Conservation (phyloP, 1,140 invertebrate genomes). For the Pogonomyrmex californicus region DNA sequence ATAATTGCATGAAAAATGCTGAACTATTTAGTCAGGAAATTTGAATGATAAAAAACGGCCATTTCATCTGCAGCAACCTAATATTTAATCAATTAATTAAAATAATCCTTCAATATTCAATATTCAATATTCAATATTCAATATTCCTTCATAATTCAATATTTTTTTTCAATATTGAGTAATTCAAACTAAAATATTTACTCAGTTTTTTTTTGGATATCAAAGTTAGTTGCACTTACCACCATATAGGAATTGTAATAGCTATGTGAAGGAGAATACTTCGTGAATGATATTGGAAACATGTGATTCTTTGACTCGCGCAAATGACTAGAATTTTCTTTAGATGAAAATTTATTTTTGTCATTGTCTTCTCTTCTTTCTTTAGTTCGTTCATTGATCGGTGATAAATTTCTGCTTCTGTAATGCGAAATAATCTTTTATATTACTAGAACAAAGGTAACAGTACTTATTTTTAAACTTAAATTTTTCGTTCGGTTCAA, state of each 20-base stretch:
- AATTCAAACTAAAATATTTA: neutral
- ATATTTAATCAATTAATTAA: too few relatives aligned
- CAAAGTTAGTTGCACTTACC: neutral
- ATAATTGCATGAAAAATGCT: too few relatives aligned
- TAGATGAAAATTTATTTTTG: neutral
- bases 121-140: too few relatives aligned
- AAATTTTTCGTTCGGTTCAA: too few relatives aligned
- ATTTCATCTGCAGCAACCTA: too few relatives aligned
- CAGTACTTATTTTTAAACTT: too few relatives aligned
- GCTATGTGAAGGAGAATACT: neutral
- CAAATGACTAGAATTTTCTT: neutral
- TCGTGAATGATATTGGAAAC: neutral
- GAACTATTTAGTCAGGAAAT: too few relatives aligned
- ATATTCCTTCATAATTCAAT: too few relatives aligned
- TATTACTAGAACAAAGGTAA: too few relatives aligned
- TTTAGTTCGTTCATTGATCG: neutral
- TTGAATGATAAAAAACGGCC: too few relatives aligned
- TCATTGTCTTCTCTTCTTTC: neutral
- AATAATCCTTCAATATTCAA: too few relatives aligned
- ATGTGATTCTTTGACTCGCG: neutral
- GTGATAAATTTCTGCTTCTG: neutral
- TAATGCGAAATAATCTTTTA: neutral
- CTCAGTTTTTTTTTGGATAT: conserved; percentile 1
- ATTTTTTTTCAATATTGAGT: neutral
- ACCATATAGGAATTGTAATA: neutral